Base-by-base conservation (phyloP, 2,888 invertebrate species). In the Agrochola macilenta region DNA sequence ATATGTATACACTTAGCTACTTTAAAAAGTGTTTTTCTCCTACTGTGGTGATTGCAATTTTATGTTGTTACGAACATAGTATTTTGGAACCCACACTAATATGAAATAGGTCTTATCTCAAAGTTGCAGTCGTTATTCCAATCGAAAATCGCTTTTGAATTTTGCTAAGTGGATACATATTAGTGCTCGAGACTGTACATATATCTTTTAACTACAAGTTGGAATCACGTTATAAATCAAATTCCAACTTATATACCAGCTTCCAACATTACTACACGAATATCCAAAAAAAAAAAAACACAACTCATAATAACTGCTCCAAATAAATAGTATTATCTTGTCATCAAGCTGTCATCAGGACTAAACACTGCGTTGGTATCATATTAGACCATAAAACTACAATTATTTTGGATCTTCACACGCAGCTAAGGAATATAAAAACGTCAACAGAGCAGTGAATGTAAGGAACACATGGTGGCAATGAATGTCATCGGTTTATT, bases 371-470 rank as follows among this genome's bases (percentile, higher is more conserved):
- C 95, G 95, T 95, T 95, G 96, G 96, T 92, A 94, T 91, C 90
- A 91, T 91, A 93, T 93, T 93, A 94, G 93, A 92, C 92, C 89
- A 90, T 93, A 93, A 95, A 94, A 93, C 90, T 91, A 93, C 93
- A 94, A 96, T 95, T 94, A 95, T 94, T 93, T 93, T 81, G 84
- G 90, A 91, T 93, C 95, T 95, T 95, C 96, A 95, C 96, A 96
- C 95, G 93, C 89, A 90, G 82, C 68, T 89, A 82, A 88, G 84
- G 81, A 86, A 84, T 89, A 94, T 96, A 94, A 96, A 96, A 94
- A 93, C 91, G 95, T 96, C 96, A 95, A 90, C 96, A 89, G 90
- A 80, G 73, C 84, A 74, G 79, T 90, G 91, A 90, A 92, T 93
- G 92, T 91, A 91, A 85, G 82, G 87, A 92, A 94, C 96, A 96